Evolutionary conservation across 2,113 vertebrate genomes (phyloP).

Genomic region (Silurus glanis): DNA sequence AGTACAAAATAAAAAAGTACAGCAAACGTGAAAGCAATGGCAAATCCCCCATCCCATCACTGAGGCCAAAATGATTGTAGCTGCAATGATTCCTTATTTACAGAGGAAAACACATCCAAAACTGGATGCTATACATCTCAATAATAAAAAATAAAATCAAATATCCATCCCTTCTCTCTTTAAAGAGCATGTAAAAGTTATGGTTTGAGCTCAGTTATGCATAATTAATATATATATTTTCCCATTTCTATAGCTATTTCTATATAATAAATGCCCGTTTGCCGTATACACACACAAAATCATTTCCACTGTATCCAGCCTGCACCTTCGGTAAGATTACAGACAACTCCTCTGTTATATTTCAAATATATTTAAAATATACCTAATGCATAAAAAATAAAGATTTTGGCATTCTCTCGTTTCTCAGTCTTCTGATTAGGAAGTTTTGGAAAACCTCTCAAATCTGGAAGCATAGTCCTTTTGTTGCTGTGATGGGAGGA

Average conservation of each 20-base stretch:
- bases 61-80: slow-evolving; percentile 71
- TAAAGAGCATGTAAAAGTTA: slow-evolving; percentile 71
- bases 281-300: slow-evolving; percentile 70
- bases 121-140: slow-evolving; percentile 60
- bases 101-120: slow-evolving; percentile 65
- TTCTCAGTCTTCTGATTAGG: slow-evolving; percentile 61
- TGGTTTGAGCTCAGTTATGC: slow-evolving; percentile 65
- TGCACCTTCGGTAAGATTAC: slow-evolving; percentile 98
- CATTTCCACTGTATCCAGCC: slow-evolving; percentile 79
- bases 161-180: slow-evolving; percentile 72
- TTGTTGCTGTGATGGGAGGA: slow-evolving; percentile 53
- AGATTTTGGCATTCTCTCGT: slow-evolving; percentile 95
- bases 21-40: slow-evolving; percentile 43
- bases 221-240: slow-evolving; percentile 67
- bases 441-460: slow-evolving; percentile 63
- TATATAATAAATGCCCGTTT: slow-evolving; percentile 74
- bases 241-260: slow-evolving; percentile 61
- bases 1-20: slow-evolving; percentile 49
- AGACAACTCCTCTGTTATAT: slow-evolving; percentile 94
- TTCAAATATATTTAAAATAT: slow-evolving; percentile 99
- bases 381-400: slow-evolving; percentile 99
- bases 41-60: slow-evolving; percentile 54
- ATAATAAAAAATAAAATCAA: slow-evolving; percentile 60
- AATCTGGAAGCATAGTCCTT: slow-evolving; percentile 78
- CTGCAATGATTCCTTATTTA: slow-evolving; percentile 70